Evolutionary conservation across 2,113 vertebrate genomes (phyloP).

Genomic region (Nymphicus hollandicus): DNA sequence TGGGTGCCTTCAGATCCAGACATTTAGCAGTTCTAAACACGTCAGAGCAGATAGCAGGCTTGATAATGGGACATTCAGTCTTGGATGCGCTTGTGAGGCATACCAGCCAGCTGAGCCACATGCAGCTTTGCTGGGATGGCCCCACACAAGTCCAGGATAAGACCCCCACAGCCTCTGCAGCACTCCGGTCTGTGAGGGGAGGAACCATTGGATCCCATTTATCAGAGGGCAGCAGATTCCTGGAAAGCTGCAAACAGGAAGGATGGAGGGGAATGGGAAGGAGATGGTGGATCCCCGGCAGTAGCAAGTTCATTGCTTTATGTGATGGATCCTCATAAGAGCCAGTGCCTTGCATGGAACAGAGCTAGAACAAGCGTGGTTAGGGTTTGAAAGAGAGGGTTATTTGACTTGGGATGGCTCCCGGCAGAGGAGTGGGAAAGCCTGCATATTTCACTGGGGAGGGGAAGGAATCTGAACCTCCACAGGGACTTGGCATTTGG

Average conservation of each 20-base stretch:
- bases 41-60: neutral
- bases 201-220: neutral
- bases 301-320: neutral
- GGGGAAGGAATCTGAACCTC: constrained; percentile 10
- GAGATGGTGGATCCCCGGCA: neutral
- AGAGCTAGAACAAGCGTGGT: neutral
- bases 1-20: neutral
- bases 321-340: neutral
- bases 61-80: neutral
- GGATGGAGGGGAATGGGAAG: neutral
- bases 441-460: constrained; percentile 23
- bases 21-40: neutral
- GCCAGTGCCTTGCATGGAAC: neutral
- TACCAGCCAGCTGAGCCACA: neutral
- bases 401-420: neutral
- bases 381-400: neutral
- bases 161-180: neutral
- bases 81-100: neutral
- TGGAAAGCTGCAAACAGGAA: neutral
- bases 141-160: neutral
- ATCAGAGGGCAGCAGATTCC: neutral
- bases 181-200: fast-evolving
- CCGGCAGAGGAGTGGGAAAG: neutral
- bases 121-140: neutral
- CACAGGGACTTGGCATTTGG: neutral